Base-by-base conservation (phyloP, 2,888 invertebrate genomes). In the Platycheirus albimanus region DNA sequence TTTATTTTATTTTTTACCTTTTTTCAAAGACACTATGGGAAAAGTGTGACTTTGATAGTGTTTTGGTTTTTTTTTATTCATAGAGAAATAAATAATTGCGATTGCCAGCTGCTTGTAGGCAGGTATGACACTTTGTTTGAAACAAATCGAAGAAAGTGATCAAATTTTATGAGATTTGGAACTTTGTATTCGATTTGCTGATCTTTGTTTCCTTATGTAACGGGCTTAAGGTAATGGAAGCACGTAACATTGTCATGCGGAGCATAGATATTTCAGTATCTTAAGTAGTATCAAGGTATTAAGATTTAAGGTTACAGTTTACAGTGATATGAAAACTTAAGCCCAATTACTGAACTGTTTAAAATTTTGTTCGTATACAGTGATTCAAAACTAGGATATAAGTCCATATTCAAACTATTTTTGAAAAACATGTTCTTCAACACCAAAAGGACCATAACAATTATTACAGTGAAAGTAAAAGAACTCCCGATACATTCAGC, bases 121-220 rank as follows among this genome's bases (percentile, higher is more conserved):
- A n/a, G 28, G 43, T 51, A 20, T 30, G 19, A 20, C 38, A 7
- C 10, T 61, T 49, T 33, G 1, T 33, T 33, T 33, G 8, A 33
- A 10, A 17, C n/a, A n/a, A n/a, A 54, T 38, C 24, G 63, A 83
- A 69, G 83, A 78, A 83, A 83, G 83, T 64, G 38, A 74, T 49
- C 30, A 54, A n/a, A 33, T 64, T 72, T 76, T 28, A 64, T 64
- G 28, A 2, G 49, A 74, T 58, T 69, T 51, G 10, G 17, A n/a
- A 38, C 15, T 45, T 64, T 36, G 24, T 47, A 30, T 54, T 19
- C 24, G 51, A 17, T 63, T 72, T 72, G 64, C 41, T 30, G 36
- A 15, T 41, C 20, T 4, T 17, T 8, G 20, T 45, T 77, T n/a
- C n/a, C n/a, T n/a, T 74, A 78, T 69, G 69, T 69, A 83, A 78